Conservation (phyloP, 2,888 invertebrate species). For the Cecidostiba fungosa region DNA sequence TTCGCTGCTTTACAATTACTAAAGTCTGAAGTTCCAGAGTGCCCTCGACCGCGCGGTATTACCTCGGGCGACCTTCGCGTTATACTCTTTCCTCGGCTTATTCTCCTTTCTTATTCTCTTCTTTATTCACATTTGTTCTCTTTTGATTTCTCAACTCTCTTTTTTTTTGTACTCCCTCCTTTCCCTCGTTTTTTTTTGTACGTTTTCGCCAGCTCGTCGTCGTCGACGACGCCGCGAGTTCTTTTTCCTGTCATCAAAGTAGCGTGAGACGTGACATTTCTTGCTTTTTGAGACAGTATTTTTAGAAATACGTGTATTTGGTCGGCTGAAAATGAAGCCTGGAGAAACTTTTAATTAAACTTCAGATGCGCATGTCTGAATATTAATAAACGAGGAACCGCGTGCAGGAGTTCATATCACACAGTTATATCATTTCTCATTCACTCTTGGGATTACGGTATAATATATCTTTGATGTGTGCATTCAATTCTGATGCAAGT, state of each 20-base stretch:
- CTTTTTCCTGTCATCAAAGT: constrained; percentile 62
- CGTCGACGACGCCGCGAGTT: constrained; percentile 58
- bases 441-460: background rate
- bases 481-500: background rate
- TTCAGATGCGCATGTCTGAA: background rate
- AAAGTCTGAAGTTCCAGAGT: constrained; percentile 63
- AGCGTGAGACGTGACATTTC: constrained; percentile 61
- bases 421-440: background rate
- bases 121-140: constrained; percentile 58
- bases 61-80: constrained; percentile 64
- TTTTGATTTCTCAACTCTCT: constrained; percentile 41
- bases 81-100: constrained; percentile 42
- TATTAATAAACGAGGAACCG: background rate
- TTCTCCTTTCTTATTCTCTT: constrained; percentile 54
- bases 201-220: constrained; percentile 7
- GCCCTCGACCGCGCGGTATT: constrained; percentile 63
- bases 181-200: constrained; percentile 11
- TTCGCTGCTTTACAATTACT: constrained; percentile 61
- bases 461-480: background rate
- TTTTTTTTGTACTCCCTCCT: constrained; percentile 11
- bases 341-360: constrained; percentile 53
- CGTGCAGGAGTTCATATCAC: background rate
- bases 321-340: constrained; percentile 40
- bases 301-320: constrained; percentile 56
- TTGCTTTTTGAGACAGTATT: constrained; percentile 56